Evolutionary conservation across 92 coral and sea anemone genomes (phyloP), one percentile per base, ranked within the genome.

Genomic region (Epizoanthus ramosus): DNA sequence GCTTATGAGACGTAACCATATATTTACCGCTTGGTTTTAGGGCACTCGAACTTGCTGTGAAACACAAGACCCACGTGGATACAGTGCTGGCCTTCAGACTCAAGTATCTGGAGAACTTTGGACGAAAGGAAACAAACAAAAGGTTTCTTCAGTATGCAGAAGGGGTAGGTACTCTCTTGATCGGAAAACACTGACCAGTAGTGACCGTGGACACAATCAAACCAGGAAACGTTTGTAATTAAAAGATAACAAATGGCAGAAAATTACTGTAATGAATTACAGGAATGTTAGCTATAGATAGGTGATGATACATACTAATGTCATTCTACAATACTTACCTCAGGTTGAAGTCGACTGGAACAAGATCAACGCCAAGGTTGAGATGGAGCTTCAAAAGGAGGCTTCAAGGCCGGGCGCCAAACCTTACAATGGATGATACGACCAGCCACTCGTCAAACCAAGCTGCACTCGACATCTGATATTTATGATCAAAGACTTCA

Each of bases 11-110:
- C 31, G 31, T 37, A 37, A 37, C 43, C 43, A 45, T 45, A 43
- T 8, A 25, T 28, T 47, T 31, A 18, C 45, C 37, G 10, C 81
- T 5, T 60, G 58, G n/a, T 52, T 58, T n/a, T 75, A 96, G 99
- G 81, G 99, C 99, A 0, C 92, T 96, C 21, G 98, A 96, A 80
- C 92, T 96, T 58, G 99, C 99, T 47, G 98, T 96, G 63, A 96
- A 96, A 79, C 96, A 96, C 88, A 96, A 96, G 90, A 96, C 99
- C 17, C 99, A 96, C 80, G 99, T 96, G 59, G 99, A 96, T 85
- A 96, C 99, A 64, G 99, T 96, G 3, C 87, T 96, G 61, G 99
- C 98, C 12, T 92, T 86, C 91, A 80, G 98, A 84, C 92, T 90
- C 64, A 96, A 96, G 71, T 90, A 91, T 74, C 91, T 96, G 87